Evolutionary conservation across 1,140 invertebrate species (phyloP).

Genomic region (Psix sp.): DNA sequence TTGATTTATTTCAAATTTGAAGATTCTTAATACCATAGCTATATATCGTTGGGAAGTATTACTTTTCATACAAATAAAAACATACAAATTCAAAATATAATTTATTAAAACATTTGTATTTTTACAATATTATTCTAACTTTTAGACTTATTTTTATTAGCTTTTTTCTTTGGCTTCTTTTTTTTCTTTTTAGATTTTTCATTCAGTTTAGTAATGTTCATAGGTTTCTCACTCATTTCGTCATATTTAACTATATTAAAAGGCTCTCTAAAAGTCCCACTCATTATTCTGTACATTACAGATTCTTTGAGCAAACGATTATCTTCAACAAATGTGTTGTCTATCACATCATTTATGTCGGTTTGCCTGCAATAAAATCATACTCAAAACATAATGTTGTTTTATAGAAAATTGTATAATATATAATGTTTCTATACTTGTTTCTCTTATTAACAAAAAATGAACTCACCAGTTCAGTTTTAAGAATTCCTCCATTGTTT

Average conservation of each 20-base stretch:
- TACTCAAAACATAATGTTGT: too few relatives aligned
- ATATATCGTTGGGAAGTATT: too few relatives aligned
- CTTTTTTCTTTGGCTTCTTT: not conserved
- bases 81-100: too few relatives aligned
- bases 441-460: not conserved
- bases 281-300: not conserved
- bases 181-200: not conserved
- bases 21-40: too few relatives aligned
- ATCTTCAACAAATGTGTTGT: not conserved
- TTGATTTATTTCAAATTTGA: constrained; percentile 26
- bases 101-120: too few relatives aligned
- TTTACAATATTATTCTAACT: too few relatives aligned
- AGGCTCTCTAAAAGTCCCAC: not conserved
- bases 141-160: not conserved
- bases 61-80: too few relatives aligned
- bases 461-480: not conserved
- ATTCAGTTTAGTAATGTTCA: not conserved
- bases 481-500: not conserved
- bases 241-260: not conserved
- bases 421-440: not conserved
- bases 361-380: not conserved
- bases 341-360: not conserved
- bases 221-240: not conserved
- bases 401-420: not conserved
- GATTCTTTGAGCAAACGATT: not conserved